phyloP scores from a whole-genome alignment of 1,140 invertebrate genomes.

The Bombus huntii region DNA sequence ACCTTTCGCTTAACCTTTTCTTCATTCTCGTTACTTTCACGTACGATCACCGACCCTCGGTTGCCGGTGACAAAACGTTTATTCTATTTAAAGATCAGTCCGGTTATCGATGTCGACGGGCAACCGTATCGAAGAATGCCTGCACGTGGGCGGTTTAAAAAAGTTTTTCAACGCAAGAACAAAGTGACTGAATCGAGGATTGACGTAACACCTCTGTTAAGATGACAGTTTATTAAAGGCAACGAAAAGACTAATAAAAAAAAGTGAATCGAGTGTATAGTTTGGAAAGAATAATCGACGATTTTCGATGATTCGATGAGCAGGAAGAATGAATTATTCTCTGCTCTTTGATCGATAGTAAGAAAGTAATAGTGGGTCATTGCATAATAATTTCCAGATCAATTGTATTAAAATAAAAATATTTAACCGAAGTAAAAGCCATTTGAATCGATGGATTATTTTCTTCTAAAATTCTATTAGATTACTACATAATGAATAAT shows the following conservation, averaged over 20 bases:
- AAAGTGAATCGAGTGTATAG: not conserved
- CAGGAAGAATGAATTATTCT: too few species aligned
- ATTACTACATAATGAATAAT: too few species aligned
- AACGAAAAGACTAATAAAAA: not conserved
- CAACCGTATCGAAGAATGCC: constrained; percentile 44
- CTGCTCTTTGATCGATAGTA: too few species aligned
- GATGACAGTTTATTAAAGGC: not conserved
- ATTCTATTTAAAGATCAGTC: constrained; percentile 67
- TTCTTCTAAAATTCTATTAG: too few species aligned
- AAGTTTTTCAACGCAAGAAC: constrained; percentile 14
- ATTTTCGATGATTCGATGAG: not conserved
- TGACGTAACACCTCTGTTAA: not conserved
- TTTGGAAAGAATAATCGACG: not conserved
- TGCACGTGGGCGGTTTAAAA: constrained; percentile 31
- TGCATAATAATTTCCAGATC: not conserved
- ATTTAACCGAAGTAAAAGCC: too few species aligned
- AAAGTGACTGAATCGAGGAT: constrained; percentile 11
- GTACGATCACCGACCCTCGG: constrained; percentile 51
- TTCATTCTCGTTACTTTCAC: constrained; percentile 63
- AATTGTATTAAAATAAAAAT: too few species aligned
- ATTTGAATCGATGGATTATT: too few species aligned
- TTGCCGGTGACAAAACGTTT: constrained; percentile 53
- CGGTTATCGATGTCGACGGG: constrained; percentile 51
- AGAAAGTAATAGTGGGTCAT: not conserved
- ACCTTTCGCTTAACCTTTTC: constrained; percentile 66